phyloP scores from a whole-genome alignment of 2,888 invertebrate species.

The Parnassius glacialis region DNA sequence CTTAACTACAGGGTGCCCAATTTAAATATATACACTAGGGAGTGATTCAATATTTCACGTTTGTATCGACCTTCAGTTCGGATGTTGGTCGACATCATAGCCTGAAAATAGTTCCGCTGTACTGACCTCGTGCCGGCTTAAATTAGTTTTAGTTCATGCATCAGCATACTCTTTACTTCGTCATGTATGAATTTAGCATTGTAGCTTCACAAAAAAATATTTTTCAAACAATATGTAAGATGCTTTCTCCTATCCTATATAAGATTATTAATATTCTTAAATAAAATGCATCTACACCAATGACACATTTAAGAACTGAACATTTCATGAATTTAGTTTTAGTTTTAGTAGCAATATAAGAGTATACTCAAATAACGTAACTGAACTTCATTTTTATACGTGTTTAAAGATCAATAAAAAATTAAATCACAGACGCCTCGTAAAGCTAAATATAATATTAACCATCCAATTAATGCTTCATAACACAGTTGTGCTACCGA shows the following conservation, averaged over 20 bases:
- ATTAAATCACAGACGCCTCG: constrained; percentile 36
- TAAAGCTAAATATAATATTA: constrained; percentile 52
- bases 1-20: constrained; percentile 1
- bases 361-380: no score
- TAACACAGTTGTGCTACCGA: neutral
- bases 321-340: no score
- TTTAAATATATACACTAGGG: constrained; percentile 32
- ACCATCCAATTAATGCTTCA: neutral
- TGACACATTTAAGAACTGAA: no score
- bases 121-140: constrained; percentile 31
- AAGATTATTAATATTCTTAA: no score
- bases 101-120: constrained; percentile 62
- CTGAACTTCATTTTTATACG: neutral
- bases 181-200: constrained; percentile 27
- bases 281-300: no score
- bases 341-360: no score
- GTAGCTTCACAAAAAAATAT: constrained; percentile 3
- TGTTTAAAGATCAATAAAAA: constrained; percentile 19
- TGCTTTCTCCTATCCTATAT: no score
- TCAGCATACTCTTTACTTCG: constrained; percentile 46
- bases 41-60: constrained; percentile 48
- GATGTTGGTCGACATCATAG: constrained; percentile 53
- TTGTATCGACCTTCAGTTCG: constrained; percentile 48
- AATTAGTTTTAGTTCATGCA: constrained; percentile 49
- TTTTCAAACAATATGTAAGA: no score